Evolutionary conservation across 2,888 invertebrate species (phyloP).

Genomic region (Parthenolecanium corni): DNA sequence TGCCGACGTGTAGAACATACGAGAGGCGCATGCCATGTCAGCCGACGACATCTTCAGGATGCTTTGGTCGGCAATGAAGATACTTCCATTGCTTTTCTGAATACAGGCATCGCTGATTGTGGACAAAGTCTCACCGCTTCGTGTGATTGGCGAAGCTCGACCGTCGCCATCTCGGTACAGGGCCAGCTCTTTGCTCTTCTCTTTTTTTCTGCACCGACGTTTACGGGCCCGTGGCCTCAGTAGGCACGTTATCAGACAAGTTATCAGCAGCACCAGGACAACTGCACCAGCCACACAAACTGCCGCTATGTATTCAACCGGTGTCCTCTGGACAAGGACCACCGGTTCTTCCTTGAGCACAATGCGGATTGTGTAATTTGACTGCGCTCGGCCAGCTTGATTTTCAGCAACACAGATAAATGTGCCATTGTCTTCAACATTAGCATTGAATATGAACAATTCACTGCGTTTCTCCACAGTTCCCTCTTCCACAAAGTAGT

Average conservation of each 20-base stretch:
- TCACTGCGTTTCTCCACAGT: constrained; percentile 64
- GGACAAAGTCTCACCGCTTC: constrained; percentile 15
- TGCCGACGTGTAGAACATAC: constrained; percentile 1
- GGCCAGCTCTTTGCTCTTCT: constrained; percentile 50
- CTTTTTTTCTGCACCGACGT: constrained; percentile 49
- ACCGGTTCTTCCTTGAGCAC: constrained; percentile 61
- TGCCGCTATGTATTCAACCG: constrained; percentile 57
- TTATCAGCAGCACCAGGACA: constrained; percentile 36
- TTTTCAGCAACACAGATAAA: constrained; percentile 79
- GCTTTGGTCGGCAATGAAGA: constrained; percentile 1
- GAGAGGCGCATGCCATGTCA: constrained; percentile 3
- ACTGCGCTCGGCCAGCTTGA: constrained; percentile 63
- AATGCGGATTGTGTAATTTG: constrained; percentile 69
- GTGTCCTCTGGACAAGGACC: constrained; percentile 54
- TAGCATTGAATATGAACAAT: constrained; percentile 64
- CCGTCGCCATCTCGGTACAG: constrained; percentile 41
- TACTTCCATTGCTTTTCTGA: constrained; percentile 8
- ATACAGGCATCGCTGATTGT: neutral
- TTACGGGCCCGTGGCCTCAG: constrained; percentile 38
- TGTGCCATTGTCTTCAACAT: constrained; percentile 69
- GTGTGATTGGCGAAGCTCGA: constrained; percentile 32
- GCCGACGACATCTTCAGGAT: neutral
- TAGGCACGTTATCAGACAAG: constrained; percentile 38
- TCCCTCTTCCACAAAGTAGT: constrained; percentile 60
- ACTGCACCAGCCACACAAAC: constrained; percentile 45